Evolutionary conservation across 2,113 vertebrate species (phyloP), one percentile per base, ranked within the genome.

Genomic region (Serinus canaria): DNA sequence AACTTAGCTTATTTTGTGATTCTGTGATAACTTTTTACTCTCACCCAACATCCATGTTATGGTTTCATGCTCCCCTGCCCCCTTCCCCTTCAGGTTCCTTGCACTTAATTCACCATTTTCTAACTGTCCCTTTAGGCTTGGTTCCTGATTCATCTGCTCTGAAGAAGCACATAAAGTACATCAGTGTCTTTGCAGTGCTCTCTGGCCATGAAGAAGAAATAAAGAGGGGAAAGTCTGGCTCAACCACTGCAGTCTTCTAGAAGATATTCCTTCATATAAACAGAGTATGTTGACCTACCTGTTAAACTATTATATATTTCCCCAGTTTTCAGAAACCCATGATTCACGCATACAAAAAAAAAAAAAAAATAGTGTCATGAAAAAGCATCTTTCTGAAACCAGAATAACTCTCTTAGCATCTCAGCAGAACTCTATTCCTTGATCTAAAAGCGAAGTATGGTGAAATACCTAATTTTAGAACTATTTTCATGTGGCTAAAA

Each of bases 41-140:
- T 80, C 17, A 76, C 24, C 11, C n/a, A 47, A 76, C n/a, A 79
- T 44, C 49, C 35, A 76, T 15, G 15, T 25, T 39, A 58, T 25
- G 31, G 22, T 66, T 87, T 89, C 6, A 3, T 4, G 1, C n/a
- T 13, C 12, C 6, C 10, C 5, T 15, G 2, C 2, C 4, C 9
- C 2, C 11, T 66, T 77, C 14, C 20, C n/a, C 27, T 73, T 58
- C 2, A 1, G 10, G 44, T 23, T 87, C 27, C 11, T 70, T 87
- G 39, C 59, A 37, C 24, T 87, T 74, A 75, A 84, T 63, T 84
- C 23, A 64, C 30, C 8, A 15, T 63, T 82, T 91, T 86, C 44
- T 75, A 73, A 35, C 37, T 33, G 44, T 52, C 13, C 47, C 44
- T 94, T 79, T 24, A 49, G 76, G 75, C n/a, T 69, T 73, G 37